Conservation (phyloP, 2,797 vertebrate genomes). For the Synanceia verrucosa region DNA sequence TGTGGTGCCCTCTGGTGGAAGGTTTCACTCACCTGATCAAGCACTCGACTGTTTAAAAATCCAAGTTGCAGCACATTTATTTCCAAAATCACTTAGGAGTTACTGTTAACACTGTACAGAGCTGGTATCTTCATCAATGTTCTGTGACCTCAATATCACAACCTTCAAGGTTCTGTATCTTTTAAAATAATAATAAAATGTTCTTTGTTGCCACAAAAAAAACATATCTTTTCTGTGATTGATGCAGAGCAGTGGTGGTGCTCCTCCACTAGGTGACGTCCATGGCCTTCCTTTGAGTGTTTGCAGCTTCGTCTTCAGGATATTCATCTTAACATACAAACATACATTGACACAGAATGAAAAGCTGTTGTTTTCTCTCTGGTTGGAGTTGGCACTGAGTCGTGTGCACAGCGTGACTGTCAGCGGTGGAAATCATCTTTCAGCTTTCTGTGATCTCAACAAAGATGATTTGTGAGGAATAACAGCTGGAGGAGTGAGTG, state of each 20-base stretch:
- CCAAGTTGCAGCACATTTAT: not conserved
- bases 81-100: conserved; percentile 1
- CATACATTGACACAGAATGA: not conserved
- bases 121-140: too few species aligned
- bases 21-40: not conserved
- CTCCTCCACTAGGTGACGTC: conserved; percentile 65
- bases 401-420: not conserved
- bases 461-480: conserved; percentile 17
- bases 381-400: not conserved
- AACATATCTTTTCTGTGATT: too few species aligned
- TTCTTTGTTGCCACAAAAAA: too few species aligned
- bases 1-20: conserved; percentile 45
- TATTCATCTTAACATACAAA: not conserved
- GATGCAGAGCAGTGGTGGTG: too few species aligned
- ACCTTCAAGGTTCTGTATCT: too few species aligned
- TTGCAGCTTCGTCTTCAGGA: not conserved
- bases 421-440: not conserved
- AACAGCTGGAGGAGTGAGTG: conserved; percentile 32
- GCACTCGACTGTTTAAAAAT: not conserved
- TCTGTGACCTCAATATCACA: too few species aligned
- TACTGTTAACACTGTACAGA: too few species aligned
- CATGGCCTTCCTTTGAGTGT: not conserved
- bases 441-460: conserved; percentile 1
- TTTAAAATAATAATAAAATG: too few species aligned
- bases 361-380: not conserved